Evolutionary conservation across 2,888 invertebrate species (phyloP), one percentile per base, ranked within the genome.

Genomic region (Megalurothrips usitatus): DNA sequence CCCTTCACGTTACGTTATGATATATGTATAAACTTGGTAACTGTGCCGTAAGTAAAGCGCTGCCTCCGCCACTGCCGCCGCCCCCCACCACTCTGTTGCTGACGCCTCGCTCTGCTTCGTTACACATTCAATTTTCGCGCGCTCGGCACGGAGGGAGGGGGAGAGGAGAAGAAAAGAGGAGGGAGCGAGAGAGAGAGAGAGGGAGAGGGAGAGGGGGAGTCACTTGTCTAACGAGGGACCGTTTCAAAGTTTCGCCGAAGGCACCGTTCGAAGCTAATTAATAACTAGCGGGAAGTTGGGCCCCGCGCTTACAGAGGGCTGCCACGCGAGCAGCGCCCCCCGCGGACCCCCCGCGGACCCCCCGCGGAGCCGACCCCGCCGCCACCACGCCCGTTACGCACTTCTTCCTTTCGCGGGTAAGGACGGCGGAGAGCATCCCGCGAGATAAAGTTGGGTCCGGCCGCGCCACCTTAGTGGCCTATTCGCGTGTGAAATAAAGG

Each of bases 251-350:
- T 75, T 75, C 9, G 68, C 23, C 68, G 26, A 75, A 26, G 68
- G 68, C 68, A 75, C 68, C 68, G 68, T 75, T 75, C 68, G 68
- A 75, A 75, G 68, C 68, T 75, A 75, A 75, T 75, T 75, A 75
- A 75, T 75, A 75, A 75, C 68, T 58, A 75, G 23, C 26, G 68
- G 10, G 11, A 75, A 75, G 68, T 75, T 75, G 11, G 23, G 19
- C 23, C 52, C 52, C 17, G 14, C 58, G 58, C 34, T 2, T 6
- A 43, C 34, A 43, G 34, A 43, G 34, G 34, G 3, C 34, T 43
- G 34, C 34, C 34, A 43, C 34, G 34, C 34, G 34, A 43, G 34
- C 34, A 2, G 3, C 3, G 34, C 3, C 34, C 58, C 14, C 14
- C 11, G 2, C 58, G 12, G n/a, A n/a, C 58, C 58, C 10, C 58